Base-by-base conservation (phyloP, 64 coral and sea anemone genomes). In the Dendronephthya gigantea region DNA sequence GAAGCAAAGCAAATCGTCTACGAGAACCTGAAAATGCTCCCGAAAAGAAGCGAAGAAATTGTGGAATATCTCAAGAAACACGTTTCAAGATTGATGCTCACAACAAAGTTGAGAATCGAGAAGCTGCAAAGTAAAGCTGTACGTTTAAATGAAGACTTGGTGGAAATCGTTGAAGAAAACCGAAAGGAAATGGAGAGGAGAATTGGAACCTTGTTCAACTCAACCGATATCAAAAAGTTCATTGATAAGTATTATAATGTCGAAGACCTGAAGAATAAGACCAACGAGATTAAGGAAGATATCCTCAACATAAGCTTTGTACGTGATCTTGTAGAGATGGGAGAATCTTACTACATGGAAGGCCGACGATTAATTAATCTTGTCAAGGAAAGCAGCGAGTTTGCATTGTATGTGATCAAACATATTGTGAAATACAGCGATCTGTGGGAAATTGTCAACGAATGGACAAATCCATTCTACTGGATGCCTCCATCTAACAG, bases 401-500 rank as follows among this genome's bases (percentile, higher is more conserved):
- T 79, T 79, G 72, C 29, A 19, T 36, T 79, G 30, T 79, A 79
- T 34, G 2, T 79, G 0, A 2, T 79, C 72, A 34, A 79, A 79
- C 72, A 19, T 39, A 33, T 79, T 39, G 30, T 79, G 30, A 79
- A 79, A 39, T 79, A 79, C 72, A 79, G 36, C 28, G 72, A 79
- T 29, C 9, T 79, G 9, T 79, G 72, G 72, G 72, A 79, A 10
- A 33, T 79, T 9, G 72, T 79, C 32, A 8, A 29, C 8, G 36
- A 79, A 39, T 79, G 34, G 72, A 79, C 72, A 34, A 98, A 86
- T 82, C 95, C 95, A 7, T 17, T 89, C 7, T 82, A 87, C 27
- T 98, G 95, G 95, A 92, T 98, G 48, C 95, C 95, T 45, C 95
- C 95, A 47, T 98, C 93, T 34, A 93, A 93, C 37, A 93, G 95